phyloP scores from a whole-genome alignment of 2,888 invertebrate genomes.

The Stegana nigrithorax region DNA sequence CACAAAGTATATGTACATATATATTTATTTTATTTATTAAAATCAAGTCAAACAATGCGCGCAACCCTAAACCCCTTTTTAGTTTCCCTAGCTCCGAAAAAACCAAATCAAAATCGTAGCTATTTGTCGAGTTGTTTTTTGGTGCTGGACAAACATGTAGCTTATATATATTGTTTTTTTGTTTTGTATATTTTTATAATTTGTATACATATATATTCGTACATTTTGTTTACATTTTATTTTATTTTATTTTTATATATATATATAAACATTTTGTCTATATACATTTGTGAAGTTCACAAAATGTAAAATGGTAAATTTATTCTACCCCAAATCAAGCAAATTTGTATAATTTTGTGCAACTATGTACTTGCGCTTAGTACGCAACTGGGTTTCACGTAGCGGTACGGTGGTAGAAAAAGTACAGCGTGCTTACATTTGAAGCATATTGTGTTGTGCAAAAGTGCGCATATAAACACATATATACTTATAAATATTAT shows the following conservation, averaged over 20 bases:
- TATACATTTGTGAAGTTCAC: neutral
- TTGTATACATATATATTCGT: neutral
- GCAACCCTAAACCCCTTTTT: neutral
- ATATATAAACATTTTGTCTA: neutral
- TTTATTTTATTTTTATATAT: neutral
- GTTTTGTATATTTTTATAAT: too few species aligned
- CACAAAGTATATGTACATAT: neutral
- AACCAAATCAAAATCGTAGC: neutral
- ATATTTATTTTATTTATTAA: too few species aligned
- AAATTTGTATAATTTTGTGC: too few species aligned
- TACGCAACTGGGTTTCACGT: neutral
- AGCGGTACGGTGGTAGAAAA: conserved; percentile 15
- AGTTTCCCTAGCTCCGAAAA: too few species aligned
- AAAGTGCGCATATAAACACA: conserved; percentile 3
- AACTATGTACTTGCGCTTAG: too few species aligned
- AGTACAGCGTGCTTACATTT: conserved; percentile 16
- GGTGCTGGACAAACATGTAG: neutral
- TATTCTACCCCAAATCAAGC: neutral
- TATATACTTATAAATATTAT: conserved; percentile 5
- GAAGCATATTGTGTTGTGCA: conserved; percentile 1
- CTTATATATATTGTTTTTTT: too few species aligned
- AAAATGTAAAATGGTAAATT: neutral
- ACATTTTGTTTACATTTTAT: neutral
- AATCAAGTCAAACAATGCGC: too few species aligned
- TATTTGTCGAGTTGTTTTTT: neutral